Evolutionary conservation across 64 coral and sea anemone species (phyloP).

Genomic region (Stichodactyla mertensii): DNA sequence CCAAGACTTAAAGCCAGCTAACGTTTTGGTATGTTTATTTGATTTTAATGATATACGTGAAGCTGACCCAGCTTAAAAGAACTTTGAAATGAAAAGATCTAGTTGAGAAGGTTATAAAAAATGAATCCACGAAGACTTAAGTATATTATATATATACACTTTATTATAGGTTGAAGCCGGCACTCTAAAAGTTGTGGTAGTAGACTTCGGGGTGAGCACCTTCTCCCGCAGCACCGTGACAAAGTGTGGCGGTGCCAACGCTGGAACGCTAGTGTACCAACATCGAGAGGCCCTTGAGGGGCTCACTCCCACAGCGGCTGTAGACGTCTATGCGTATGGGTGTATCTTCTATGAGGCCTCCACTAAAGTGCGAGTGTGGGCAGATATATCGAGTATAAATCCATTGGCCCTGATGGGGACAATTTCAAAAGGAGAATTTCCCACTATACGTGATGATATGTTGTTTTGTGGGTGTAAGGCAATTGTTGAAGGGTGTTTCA

Average conservation of each 20-base stretch:
- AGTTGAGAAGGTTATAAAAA: no score
- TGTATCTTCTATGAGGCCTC: not conserved
- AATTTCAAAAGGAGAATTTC: constrained; percentile 3
- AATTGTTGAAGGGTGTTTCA: not conserved
- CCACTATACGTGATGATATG: not conserved
- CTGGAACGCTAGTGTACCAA: constrained; percentile 22
- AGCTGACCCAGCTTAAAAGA: no score
- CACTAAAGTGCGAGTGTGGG: constrained; percentile 13
- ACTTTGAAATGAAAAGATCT: no score
- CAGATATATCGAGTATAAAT: not conserved
- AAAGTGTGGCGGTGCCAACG: not conserved
- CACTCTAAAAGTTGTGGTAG: not conserved
- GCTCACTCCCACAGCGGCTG: not conserved
- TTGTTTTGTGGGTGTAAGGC: not conserved
- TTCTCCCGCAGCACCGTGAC: not conserved
- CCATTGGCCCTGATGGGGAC: not conserved
- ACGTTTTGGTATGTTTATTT: no score
- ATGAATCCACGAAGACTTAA: no score
- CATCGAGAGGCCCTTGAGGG: constrained; percentile 1
- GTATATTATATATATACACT: no score
- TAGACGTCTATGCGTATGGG: constrained; percentile 20
- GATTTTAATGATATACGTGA: no score
- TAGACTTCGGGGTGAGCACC: not conserved
- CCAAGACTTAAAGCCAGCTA: no score
- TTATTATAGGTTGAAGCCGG: not conserved